Percentiles rank a stretch among this genome's conserved stretches.
Evolutionary conservation across 2,888 invertebrate genomes (phyloP).

Genomic region (Sinelater perroti): DNA sequence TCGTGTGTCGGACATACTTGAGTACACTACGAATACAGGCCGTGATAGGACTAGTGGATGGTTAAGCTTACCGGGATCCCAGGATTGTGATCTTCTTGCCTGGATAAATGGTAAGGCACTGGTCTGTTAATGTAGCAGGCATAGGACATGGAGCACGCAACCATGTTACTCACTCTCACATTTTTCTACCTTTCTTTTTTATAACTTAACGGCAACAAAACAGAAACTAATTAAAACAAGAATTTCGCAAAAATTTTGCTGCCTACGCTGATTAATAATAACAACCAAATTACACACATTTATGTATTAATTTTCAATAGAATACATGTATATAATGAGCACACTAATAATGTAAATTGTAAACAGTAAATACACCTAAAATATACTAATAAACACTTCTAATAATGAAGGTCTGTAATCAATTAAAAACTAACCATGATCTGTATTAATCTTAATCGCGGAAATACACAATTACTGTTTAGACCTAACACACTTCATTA

Average conservation of each 20-base stretch:
- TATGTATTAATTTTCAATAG: slow-evolving; percentile 40
- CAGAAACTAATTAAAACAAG: background rate
- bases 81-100: slow-evolving; percentile 53
- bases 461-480: slow-evolving; percentile 27
- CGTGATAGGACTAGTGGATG: slow-evolving; percentile 51
- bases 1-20: slow-evolving; percentile 8
- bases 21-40: slow-evolving; percentile 22
- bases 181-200: slow-evolving; percentile 12
- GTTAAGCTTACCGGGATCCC: slow-evolving; percentile 58
- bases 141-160: slow-evolving; percentile 54
- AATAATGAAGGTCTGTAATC: slow-evolving; percentile 15
- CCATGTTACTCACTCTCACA: slow-evolving; percentile 49
- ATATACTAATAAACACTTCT: slow-evolving; percentile 31
- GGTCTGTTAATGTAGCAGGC: slow-evolving; percentile 57
- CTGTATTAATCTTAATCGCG: slow-evolving; percentile 2
- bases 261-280: slow-evolving; percentile 14
- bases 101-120: slow-evolving; percentile 56
- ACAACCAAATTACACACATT: slow-evolving; percentile 27
- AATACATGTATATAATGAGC: slow-evolving; percentile 44
- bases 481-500: slow-evolving; percentile 31
- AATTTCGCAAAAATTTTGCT: background rate
- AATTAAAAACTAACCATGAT: slow-evolving; percentile 9
- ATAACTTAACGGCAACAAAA: background rate
- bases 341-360: slow-evolving; percentile 39
- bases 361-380: slow-evolving; percentile 33